Evolutionary conservation across 2,113 vertebrate genomes (phyloP), one percentile per base, ranked within the genome.

Genomic region (Astur gentilis): DNA sequence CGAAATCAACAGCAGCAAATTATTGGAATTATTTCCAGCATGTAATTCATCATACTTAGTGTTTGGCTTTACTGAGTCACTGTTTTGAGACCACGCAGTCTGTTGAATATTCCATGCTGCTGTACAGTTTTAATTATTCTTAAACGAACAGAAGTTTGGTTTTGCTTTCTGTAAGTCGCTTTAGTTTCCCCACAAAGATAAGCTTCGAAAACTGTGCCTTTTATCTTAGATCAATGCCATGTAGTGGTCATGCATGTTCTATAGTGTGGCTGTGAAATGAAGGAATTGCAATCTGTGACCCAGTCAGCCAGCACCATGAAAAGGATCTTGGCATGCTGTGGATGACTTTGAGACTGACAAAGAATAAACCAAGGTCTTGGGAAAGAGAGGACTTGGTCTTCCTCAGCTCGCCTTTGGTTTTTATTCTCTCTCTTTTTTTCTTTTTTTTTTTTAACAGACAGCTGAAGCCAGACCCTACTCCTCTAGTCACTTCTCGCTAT

Each of bases 401-500:
- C 71, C 45, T 77, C 42, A 7, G 49, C 26, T 50, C 49, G 15
- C 49, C 23, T 50, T 50, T 50, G 49, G 49, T 14, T 50, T 50
- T 50, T 50, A 50, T 50, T 50, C 23, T 50, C 23, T 50, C 13
- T 26, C 25, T 25, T 7, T 45, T 49, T 23, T 10, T 40, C 14
- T 31, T 61, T 47, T 13, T 40, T 16, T 42, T 54, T 36, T 21
- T 42, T 23, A 25, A 32, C 95, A 99, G 99, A 67, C 97, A 98
- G 13, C 95, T 96, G 95, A 98, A 98, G 73, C 97, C 98, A 83
- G 98, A 98, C 62, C 98, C 98, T 0, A 98, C 98, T 0, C 88
- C 97, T 4, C 97, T 99, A 9, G 95, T 99, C 78, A 96, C 95
- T 65, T 97, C 97, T 54, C 98, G 99, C 70, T 99, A 93, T 82